Conservation (phyloP, 2,113 vertebrate species). For the Hippocampus comes region DNA sequence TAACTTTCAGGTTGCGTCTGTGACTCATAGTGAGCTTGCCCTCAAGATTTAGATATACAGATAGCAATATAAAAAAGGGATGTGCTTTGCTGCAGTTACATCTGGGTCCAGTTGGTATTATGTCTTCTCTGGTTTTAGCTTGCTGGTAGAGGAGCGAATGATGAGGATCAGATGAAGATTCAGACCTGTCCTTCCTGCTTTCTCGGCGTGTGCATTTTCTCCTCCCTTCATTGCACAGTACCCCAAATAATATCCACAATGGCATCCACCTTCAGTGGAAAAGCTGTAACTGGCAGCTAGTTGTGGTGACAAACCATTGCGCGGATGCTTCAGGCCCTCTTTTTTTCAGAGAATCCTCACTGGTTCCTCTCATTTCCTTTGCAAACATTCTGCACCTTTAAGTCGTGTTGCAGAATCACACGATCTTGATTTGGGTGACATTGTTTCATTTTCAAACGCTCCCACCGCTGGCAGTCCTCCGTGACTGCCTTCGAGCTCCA, state of each 20-base stretch:
- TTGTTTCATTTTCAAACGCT: constrained; percentile 17
- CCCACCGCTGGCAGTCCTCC: constrained; percentile 9
- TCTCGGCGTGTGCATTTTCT: constrained; percentile 22
- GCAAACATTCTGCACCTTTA: not conserved
- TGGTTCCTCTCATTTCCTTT: constrained; percentile 14
- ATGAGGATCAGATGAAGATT: constrained; percentile 54
- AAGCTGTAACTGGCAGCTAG: constrained; percentile 16
- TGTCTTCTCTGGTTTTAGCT: constrained; percentile 63
- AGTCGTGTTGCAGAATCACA: not conserved
- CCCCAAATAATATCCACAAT: constrained; percentile 26
- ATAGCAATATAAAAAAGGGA: constrained; percentile 5
- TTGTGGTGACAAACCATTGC: constrained; percentile 20
- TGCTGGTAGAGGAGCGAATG: constrained; percentile 62
- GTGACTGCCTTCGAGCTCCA: constrained; percentile 20
- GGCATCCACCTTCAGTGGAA: constrained; percentile 26
- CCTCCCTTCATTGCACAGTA: constrained; percentile 16
- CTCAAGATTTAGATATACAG: not conserved
- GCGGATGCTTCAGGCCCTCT: constrained; percentile 5
- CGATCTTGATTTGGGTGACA: constrained; percentile 19
- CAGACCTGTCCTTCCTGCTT: constrained; percentile 30
- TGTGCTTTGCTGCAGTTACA: constrained; percentile 19
- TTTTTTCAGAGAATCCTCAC: constrained; percentile 12
- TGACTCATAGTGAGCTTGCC: not conserved
- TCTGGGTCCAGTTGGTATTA: constrained; percentile 31
- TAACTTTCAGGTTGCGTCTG: not conserved